phyloP scores from a whole-genome alignment of 1,140 invertebrate species.

The Drosophila hydei region DNA sequence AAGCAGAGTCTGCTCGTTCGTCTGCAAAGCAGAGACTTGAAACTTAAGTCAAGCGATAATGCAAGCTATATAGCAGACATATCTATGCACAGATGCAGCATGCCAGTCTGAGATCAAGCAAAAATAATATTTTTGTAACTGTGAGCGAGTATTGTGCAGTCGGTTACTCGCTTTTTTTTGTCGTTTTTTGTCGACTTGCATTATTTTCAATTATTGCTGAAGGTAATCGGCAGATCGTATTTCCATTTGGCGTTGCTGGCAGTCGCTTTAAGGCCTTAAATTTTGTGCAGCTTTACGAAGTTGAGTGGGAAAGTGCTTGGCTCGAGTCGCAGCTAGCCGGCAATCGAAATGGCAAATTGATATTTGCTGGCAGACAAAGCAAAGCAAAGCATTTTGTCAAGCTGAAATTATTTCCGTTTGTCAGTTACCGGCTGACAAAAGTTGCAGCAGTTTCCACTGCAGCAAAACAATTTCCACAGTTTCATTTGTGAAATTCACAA shows the following conservation, averaged over 20 bases:
- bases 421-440: conserved; percentile 39
- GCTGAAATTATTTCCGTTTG: conserved; percentile 47
- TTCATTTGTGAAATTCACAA: not conserved
- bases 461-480: not conserved
- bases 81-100: no score
- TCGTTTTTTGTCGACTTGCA: not conserved
- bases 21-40: no score
- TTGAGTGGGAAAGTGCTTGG: not conserved
- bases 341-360: conserved; percentile 53
- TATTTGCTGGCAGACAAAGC: conserved; percentile 53
- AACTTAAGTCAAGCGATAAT: no score
- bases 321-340: conserved; percentile 10
- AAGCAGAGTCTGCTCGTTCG: no score
- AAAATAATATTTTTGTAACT: no score
- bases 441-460: conserved; percentile 19
- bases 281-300: conserved; percentile 2
- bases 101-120: no score
- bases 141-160: no score
- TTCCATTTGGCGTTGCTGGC: conserved; percentile 47
- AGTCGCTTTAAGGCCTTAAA: conserved; percentile 22
- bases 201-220: conserved; percentile 45
- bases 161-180: no score
- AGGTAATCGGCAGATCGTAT: conserved; percentile 14
- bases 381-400: conserved; percentile 4
- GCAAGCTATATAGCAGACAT: no score